Evolutionary conservation across 2,113 vertebrate species (phyloP).

Genomic region (Heteronetta atricapilla): DNA sequence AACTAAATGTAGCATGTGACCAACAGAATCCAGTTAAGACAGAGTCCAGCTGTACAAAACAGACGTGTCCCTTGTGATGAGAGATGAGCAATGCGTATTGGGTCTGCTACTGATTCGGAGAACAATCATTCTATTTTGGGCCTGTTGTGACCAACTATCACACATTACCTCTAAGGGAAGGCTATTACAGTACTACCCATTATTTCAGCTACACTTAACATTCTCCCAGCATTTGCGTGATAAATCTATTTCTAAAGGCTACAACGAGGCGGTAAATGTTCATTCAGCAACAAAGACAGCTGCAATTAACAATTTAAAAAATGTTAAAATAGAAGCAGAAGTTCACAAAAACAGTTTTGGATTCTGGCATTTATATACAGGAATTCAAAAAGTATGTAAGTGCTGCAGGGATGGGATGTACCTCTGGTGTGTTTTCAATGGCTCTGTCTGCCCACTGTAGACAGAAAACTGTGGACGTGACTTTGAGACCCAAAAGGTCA

Average conservation of each 20-base stretch:
- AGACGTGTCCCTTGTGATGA: conserved; percentile 32
- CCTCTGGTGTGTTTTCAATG: neutral
- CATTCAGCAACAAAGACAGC: conserved; percentile 19
- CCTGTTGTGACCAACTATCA: conserved; percentile 13
- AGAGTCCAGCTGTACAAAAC: conserved; percentile 13
- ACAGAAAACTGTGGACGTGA: accelerated
- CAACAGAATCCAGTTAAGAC: neutral
- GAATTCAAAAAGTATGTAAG: neutral
- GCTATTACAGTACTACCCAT: conserved; percentile 28
- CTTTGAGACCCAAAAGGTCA: neutral
- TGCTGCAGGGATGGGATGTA: neutral
- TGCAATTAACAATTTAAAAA: conserved; percentile 22
- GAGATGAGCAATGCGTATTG: neutral
- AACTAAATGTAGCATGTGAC: neutral
- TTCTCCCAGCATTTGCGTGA: conserved; percentile 46
- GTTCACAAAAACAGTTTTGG: neutral
- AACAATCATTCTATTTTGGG: conserved; percentile 53
- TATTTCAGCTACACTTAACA: conserved; percentile 55
- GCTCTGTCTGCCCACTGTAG: neutral
- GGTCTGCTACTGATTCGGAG: conserved; percentile 28
- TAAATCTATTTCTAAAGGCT: conserved; percentile 55
- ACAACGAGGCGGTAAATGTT: neutral
- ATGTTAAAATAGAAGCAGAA: conserved; percentile 15
- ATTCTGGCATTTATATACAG: neutral
- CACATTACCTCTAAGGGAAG: conserved; percentile 6